Conservation (phyloP, 2,797 vertebrate genomes). For the Galagoides demidoff region DNA sequence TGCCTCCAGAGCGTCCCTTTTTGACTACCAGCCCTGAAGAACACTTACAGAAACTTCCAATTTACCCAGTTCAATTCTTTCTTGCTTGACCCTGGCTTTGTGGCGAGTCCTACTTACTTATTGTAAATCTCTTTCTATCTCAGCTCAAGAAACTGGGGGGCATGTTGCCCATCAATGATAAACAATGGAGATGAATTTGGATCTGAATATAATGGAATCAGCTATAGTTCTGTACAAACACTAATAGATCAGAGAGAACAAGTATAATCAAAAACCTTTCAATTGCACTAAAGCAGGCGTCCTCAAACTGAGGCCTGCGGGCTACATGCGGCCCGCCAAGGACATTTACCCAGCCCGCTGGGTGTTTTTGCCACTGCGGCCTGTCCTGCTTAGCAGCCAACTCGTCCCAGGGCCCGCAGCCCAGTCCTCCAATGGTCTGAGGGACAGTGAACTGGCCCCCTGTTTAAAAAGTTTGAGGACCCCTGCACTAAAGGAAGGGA, state of each 20-base stretch:
- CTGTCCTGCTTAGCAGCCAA: too few species aligned
- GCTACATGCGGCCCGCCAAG: too few species aligned
- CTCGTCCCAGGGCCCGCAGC: too few species aligned
- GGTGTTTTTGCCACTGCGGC: too few species aligned
- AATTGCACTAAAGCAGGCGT: neutral
- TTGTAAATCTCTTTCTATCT: constrained; percentile 1
- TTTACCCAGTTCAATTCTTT: neutral
- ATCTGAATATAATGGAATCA: neutral
- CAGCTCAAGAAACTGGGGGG: neutral
- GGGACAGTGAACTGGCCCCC: too few species aligned
- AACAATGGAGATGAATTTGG: neutral
- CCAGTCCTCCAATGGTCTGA: too few species aligned
- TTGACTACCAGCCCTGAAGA: neutral
- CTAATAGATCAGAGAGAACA: neutral
- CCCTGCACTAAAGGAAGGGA: neutral
- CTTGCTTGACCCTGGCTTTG: neutral
- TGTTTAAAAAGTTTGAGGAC: too few species aligned
- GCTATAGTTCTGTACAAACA: neutral
- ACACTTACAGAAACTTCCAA: neutral
- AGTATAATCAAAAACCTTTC: neutral
- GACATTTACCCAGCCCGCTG: too few species aligned
- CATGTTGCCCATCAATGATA: neutral
- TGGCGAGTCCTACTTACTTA: neutral
- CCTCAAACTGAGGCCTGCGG: too few species aligned
- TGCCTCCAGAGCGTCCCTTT: neutral